Conservation (phyloP, 2,888 invertebrate genomes). For the Xestia c-nigrum region DNA sequence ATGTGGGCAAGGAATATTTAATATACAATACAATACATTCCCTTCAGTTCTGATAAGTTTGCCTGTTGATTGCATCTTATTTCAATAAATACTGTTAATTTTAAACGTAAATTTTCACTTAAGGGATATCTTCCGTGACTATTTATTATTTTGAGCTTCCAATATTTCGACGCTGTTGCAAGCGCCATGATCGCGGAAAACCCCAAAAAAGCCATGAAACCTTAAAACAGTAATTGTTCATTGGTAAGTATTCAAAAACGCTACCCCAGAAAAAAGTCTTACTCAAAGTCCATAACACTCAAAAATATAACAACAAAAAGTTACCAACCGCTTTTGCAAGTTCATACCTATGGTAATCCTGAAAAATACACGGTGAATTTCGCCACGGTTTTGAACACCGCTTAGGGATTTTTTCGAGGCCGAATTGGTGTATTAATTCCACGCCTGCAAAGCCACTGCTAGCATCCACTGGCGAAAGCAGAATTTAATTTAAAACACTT, state of each 20-base stretch:
- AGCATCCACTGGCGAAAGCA: constrained; percentile 29
- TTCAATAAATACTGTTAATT: background rate
- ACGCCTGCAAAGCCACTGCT: constrained; percentile 49
- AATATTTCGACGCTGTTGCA: no score
- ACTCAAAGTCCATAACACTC: background rate
- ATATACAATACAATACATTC: background rate
- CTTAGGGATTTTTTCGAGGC: constrained; percentile 49
- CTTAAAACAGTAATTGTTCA: no score
- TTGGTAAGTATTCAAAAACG: background rate
- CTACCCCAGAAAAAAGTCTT: background rate
- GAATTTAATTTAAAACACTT: constrained; percentile 50
- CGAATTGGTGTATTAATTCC: constrained; percentile 51
- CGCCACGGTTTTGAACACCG: constrained; percentile 44
- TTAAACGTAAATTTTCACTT: no score
- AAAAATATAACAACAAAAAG: constrained; percentile 18
- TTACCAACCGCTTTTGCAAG: constrained; percentile 24
- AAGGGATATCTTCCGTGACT: no score
- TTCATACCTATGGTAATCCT: constrained; percentile 53
- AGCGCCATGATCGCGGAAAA: no score
- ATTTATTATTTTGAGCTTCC: no score
- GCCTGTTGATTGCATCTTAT: background rate
- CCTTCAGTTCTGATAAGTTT: background rate
- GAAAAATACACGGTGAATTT: constrained; percentile 51
- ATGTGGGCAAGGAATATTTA: background rate
- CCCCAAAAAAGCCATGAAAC: no score